These are phyloP conservation scores for Phyto melanocephala DNA, from an alignment of 2,888 invertebrate species.

Conservation along the genomic window DNA sequence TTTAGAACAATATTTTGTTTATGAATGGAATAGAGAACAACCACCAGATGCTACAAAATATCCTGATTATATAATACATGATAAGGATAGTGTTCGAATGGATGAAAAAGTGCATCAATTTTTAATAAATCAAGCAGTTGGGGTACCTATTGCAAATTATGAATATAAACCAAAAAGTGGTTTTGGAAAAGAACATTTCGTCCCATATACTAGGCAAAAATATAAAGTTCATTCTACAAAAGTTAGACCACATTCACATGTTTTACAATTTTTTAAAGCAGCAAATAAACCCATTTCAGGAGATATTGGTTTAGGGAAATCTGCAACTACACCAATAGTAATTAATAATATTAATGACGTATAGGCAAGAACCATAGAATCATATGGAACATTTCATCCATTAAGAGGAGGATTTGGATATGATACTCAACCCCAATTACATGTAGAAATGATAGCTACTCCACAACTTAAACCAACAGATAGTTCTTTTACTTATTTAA, in stretches of 20 bases:
- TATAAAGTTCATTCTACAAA: too few species aligned
- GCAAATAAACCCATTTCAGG: background rate
- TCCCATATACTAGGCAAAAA: background rate
- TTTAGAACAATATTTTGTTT: slow-evolving; percentile 26
- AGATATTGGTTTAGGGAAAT: background rate
- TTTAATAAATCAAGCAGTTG: too few species aligned
- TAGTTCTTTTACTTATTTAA: background rate
- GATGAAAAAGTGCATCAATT: slow-evolving; percentile 17
- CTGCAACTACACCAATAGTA: background rate
- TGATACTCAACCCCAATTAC: too few species aligned
- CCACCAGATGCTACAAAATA: background rate
- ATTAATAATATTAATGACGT: too few species aligned
- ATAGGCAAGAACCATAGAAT: background rate
- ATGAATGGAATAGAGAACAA: slow-evolving; percentile 26
- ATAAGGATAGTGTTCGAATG: too few species aligned
- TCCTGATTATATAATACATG: slow-evolving; percentile 23
- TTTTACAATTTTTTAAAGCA: background rate
- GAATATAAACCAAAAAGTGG: too few species aligned
- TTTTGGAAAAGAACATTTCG: slow-evolving; percentile 30
- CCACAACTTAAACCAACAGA: background rate
- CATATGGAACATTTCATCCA: background rate
- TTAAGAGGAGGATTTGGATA: background rate
- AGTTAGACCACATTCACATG: background rate
- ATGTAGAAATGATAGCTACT: background rate
- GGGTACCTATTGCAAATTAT: too few species aligned